Conservation (phyloP, 92 coral and sea anemone genomes). For the Epizoanthus fatuus region DNA sequence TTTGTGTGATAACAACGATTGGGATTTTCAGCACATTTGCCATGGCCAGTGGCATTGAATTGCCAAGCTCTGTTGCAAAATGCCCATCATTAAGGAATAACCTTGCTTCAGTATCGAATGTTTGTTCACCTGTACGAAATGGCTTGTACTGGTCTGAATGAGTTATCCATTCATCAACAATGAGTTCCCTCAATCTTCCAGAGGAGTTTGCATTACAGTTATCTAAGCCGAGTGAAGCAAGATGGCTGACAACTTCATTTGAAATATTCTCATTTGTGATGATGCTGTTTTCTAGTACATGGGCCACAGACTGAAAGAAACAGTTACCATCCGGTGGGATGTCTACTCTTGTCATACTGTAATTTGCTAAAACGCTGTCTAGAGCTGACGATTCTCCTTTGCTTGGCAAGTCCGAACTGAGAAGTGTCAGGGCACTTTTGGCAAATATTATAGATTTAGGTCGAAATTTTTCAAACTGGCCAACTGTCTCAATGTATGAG, state of each 20-base stretch:
- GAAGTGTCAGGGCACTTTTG: slow-evolving; percentile 52
- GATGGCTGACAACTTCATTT: slow-evolving; percentile 30
- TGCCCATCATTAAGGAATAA: slow-evolving; percentile 68
- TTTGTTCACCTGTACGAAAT: slow-evolving; percentile 38
- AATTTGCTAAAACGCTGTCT: slow-evolving; percentile 43
- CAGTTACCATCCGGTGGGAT: slow-evolving; percentile 66
- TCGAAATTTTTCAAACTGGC: too few species aligned
- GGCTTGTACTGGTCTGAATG: slow-evolving; percentile 66
- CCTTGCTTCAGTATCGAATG: slow-evolving; percentile 52
- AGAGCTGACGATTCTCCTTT: slow-evolving; percentile 35
- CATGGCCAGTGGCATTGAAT: slow-evolving; percentile 78
- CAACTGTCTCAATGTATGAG: too few species aligned
- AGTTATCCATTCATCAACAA: slow-evolving; percentile 66
- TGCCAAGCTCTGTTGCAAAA: slow-evolving; percentile 73
- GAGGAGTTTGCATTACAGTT: slow-evolving; percentile 15
- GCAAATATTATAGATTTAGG: slow-evolving; percentile 7
- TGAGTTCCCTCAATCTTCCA: slow-evolving; percentile 46
- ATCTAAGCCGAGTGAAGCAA: slow-evolving; percentile 33
- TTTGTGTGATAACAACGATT: slow-evolving; percentile 56
- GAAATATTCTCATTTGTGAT: slow-evolving; percentile 32
- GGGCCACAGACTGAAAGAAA: slow-evolving; percentile 62
- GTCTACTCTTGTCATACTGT: slow-evolving; percentile 54
- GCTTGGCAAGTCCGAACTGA: slow-evolving; percentile 35
- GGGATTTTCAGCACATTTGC: slow-evolving; percentile 74
- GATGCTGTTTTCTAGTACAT: slow-evolving; percentile 41